phyloP scores from a whole-genome alignment of 2,113 vertebrate species.

The Trogon melanurus region DNA sequence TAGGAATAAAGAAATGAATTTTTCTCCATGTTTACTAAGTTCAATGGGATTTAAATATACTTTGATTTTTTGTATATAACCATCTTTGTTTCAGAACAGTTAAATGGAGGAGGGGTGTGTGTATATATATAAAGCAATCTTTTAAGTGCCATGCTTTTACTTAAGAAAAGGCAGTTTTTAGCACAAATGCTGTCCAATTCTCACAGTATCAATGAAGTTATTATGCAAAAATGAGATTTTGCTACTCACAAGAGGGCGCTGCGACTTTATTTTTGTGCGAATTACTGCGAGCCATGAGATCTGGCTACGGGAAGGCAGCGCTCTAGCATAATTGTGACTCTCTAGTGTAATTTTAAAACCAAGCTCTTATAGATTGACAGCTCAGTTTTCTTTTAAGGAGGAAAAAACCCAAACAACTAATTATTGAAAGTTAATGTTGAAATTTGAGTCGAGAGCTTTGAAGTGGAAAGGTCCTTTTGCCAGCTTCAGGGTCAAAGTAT shows the following conservation, averaged over 20 bases:
- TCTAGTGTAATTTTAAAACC: not conserved
- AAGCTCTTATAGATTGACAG: not conserved
- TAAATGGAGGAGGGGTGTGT: not conserved
- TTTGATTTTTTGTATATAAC: not conserved
- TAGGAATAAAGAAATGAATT: not conserved
- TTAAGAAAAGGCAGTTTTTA: not conserved
- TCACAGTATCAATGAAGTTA: not conserved
- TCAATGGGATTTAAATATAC: not conserved
- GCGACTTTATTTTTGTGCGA: not conserved
- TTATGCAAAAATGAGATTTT: not conserved
- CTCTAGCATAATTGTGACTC: not conserved
- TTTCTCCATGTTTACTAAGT: not conserved
- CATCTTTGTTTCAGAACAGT: not conserved
- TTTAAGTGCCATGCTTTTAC: fast-evolving
- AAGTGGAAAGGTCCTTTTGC: not conserved
- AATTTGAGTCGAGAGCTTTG: not conserved
- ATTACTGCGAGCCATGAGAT: not conserved
- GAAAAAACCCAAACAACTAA: not conserved
- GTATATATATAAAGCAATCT: not conserved
- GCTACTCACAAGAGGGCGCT: conserved; percentile 56
- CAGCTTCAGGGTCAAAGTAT: not conserved
- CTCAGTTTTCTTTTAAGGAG: not conserved
- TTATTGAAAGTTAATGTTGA: not conserved
- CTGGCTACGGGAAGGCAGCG: not conserved
- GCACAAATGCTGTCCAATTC: not conserved